Evolutionary conservation across 2,797 vertebrate species (phyloP), one percentile per base, ranked within the genome.

Genomic region (Erethizon dorsatum): DNA sequence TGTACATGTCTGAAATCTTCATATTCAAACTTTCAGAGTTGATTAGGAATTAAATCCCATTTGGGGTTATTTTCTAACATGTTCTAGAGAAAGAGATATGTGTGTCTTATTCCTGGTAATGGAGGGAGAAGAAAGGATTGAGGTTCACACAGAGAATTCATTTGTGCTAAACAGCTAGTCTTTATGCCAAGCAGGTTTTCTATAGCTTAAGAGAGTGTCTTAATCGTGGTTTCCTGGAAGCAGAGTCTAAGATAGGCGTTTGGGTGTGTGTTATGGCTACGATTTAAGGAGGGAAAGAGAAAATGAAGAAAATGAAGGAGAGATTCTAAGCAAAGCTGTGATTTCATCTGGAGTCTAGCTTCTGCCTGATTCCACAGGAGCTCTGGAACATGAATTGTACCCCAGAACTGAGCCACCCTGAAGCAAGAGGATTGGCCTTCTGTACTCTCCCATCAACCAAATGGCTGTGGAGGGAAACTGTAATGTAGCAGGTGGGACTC

Each of bases 1-100:
- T 85, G 37, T 57, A 7, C 41, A 89, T 71, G n/a, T 83, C n/a
- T 73, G 80, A 78, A 82, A 91, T 69, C n/a, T 26, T 95, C 41
- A 83, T 37, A 71, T 65, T 92, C 37, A 80, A 61, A 47, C 24
- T 75, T 6, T 71, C 12, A 78, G 24, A 82, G 33, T 13, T 73
- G 31, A 79, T 37, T 77, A 14, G n/a, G 57, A 61, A 80, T 71
- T 67, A 80, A 89, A 41, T 83, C 37, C 88, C 87, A 78, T 22
- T 85, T 91, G 45, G 26, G 33, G n/a, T 20, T 82, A 71, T 82
- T 88, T 87, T 45, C 5, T 6, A 88, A 1, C 24, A 41, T 57
- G 5, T 79, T 95, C 75, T 94, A 14, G 24, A 88, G 63, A 61
- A 83, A 78, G 22, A 56, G 45, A 18, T 41, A 37, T 0, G 1